Base-by-base conservation (phyloP, 1,140 invertebrate genomes). In the Argopecten irradians region DNA sequence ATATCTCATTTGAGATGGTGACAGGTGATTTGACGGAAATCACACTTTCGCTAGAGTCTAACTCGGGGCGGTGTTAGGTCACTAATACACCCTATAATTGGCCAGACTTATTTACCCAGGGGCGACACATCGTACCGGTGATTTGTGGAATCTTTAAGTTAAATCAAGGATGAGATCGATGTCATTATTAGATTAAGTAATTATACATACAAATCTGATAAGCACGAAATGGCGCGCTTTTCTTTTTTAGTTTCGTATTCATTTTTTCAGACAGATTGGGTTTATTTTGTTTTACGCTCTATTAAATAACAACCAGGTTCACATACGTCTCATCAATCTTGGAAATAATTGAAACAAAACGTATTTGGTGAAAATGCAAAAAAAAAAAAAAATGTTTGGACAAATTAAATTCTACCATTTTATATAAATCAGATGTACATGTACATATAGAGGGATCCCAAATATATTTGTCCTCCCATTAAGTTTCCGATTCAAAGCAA, bases 21-120 rank as follows among this genome's bases (percentile, higher is more conserved):
- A 71, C 55, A 71, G 55, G 22, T 71, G 55, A 71, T 71, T 71
- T 71, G n/a, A 28, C 55, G 55, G 55, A 71, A 71, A 71, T 71
- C 55, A 71, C 55, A 71, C 55, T 71, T 16, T 71, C 55, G 55
- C 55, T 22, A 71, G 55, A 71, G 55, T n/a, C n/a, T 71, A 11
- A 28, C 55, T 11, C 55, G 55, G 28, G 55, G 55, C 55, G 55
- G 55, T n/a, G 55, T 71, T 71, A 71, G 22, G 22, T 71, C 55
- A 71, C 55, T 71, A 71, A 71, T 71, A 71, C n/a, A 71, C 55
- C n/a, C 55, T 71, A 11, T 71, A n/a, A 28, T 71, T 28, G 55
- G n/a, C 55, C 55, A n/a, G 55, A 71, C 55, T 71, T 71, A 71
- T 11, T 28, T 71, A 71, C 55, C 55, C 55, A 16, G n/a, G 55